Evolutionary conservation across 1,140 invertebrate species (phyloP).

Genomic region (Sogatella furcifera): DNA sequence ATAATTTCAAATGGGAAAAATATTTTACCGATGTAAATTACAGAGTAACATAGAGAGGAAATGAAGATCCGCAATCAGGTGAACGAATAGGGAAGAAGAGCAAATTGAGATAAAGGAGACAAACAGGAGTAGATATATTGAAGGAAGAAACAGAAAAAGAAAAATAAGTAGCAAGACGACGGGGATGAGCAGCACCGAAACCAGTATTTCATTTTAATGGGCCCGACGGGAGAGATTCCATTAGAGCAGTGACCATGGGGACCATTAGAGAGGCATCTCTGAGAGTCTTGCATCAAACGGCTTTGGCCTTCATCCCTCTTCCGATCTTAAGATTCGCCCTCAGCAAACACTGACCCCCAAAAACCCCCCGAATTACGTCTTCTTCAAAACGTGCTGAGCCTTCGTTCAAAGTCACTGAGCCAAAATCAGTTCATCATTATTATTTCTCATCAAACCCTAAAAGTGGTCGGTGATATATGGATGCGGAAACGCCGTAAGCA

Average conservation of each 20-base stretch:
- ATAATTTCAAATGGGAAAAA: no score
- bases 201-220: slow-evolving; percentile 16
- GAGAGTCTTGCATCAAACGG: not conserved
- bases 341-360: not conserved
- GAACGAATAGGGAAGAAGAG: not conserved
- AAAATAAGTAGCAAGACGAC: not conserved
- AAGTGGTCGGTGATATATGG: no score
- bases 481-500: no score
- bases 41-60: no score
- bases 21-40: no score
- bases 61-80: no score
- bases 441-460: no score
- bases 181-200: not conserved
- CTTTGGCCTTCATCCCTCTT: not conserved
- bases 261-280: not conserved
- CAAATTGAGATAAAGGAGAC: not conserved
- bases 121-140: not conserved
- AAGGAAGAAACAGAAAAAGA: not conserved
- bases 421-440: no score
- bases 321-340: not conserved
- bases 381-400: no score
- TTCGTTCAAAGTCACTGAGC: no score
- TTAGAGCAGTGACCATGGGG: slow-evolving; percentile 13
- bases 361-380: no score
- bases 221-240: slow-evolving; percentile 11